Percentiles rank a stretch among this genome's conserved stretches.
Conservation (phyloP, 2,888 invertebrate species). For the Eulithis testata region DNA sequence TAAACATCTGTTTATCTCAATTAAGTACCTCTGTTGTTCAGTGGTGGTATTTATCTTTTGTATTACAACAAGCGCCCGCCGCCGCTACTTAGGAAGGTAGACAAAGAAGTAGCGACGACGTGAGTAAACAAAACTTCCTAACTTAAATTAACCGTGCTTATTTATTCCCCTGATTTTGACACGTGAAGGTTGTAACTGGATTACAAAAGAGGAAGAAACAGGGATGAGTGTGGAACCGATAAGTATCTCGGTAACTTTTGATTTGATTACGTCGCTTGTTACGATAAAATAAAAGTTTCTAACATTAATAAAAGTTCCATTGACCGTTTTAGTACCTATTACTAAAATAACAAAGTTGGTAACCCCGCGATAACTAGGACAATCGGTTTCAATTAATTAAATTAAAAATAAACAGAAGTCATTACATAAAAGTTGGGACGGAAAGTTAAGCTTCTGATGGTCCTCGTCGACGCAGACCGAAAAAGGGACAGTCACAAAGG, state of each 20-base stretch:
- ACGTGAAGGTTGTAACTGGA: conserved; percentile 63
- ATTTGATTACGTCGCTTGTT: conserved; percentile 56
- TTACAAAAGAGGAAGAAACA: conserved; percentile 55
- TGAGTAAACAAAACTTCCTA: conserved; percentile 69
- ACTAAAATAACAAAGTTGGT: conserved; percentile 63
- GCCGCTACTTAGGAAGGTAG: conserved; percentile 59
- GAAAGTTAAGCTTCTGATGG: conserved; percentile 56
- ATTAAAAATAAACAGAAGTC: conserved; percentile 79
- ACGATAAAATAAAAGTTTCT: conserved; percentile 51
- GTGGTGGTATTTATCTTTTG: conserved; percentile 76
- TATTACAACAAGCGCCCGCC: conserved; percentile 66
- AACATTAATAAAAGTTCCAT: conserved; percentile 54
- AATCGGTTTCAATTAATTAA: conserved; percentile 77
- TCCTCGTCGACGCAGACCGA: conserved; percentile 48
- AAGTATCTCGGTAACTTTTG: conserved; percentile 49
- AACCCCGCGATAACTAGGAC: conserved; percentile 71
- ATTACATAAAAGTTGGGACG: conserved; percentile 66
- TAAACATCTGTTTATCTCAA: conserved; percentile 78
- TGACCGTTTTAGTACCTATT: conserved; percentile 48
- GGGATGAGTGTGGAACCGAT: conserved; percentile 48
- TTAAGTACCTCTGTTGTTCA: conserved; percentile 71
- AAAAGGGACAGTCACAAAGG: conserved; percentile 46
- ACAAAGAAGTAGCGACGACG: conserved; percentile 74
- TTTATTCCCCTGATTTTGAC: conserved; percentile 71
- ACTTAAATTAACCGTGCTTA: conserved; percentile 65